Evolutionary conservation across 2,888 invertebrate genomes (phyloP), one percentile per base, ranked within the genome.

Genomic region (Hemicrepidius hirtus): DNA sequence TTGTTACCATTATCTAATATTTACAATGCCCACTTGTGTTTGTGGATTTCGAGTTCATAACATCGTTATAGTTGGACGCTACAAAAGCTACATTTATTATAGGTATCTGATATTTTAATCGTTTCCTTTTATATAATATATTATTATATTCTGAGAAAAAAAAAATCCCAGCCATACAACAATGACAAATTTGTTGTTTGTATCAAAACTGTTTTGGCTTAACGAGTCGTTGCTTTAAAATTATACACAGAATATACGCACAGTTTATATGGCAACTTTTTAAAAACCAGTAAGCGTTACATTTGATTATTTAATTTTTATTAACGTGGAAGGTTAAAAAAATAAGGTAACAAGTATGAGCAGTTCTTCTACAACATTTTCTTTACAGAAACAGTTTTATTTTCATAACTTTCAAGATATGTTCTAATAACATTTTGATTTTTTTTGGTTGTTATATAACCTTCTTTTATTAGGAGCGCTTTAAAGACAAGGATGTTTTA

Each of bases 61-160:
- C 76, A 74, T 69, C 63, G 57, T 70, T 68, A 71, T 63, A 73
- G 57, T 76, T 76, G 73, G 75, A 78, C 77, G 72, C 78, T 78
- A 78, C 74, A 78, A 78, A 78, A 78, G 78, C 78, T 78, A 78
- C 78, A 78, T 75, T 41, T 66, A 66, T 66, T 59, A 75, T 64
- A n/a, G n/a, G n/a, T n/a, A 74, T 65, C 72, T 78, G 74, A 75
- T 77, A 76, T 76, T 72, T 73, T 75, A 68, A 68, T 67, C 28
- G 62, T 50, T 46, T 41, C 41, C 40, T 57, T 68, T 49, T 68
- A 46, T 59, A 53, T n/a, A n/a, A 24, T 57, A 35, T 57, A 13
- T n/a, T 57, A 18, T 35, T 60, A 24, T 44, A 28, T 44, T 40
- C 41, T 28, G 21, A 60, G 28, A 13, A 21, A 60, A 60, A 60